phyloP scores from a whole-genome alignment of 1,140 invertebrate species.

The Drosophila nebulosa region DNA sequence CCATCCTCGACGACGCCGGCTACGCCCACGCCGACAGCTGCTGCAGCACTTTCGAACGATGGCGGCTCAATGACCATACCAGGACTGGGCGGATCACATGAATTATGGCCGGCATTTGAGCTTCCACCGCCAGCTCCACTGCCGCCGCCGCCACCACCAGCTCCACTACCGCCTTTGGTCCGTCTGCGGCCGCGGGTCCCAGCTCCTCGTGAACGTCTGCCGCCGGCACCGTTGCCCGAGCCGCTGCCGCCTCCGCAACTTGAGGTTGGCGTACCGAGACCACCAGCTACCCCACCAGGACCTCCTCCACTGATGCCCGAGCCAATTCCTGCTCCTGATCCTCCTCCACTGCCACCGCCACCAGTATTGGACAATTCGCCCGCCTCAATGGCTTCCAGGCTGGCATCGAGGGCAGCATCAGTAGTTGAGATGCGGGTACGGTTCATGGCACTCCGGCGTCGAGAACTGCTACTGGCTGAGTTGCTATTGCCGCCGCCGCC shows the following conservation, averaged over 20 bases:
- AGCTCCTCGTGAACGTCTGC: slow-evolving; percentile 54
- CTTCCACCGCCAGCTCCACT: slow-evolving; percentile 9
- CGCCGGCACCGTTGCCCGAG: slow-evolving; percentile 8
- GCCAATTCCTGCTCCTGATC: slow-evolving; percentile 13
- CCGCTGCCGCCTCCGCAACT: slow-evolving; percentile 5
- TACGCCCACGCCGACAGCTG: slow-evolving; percentile 59
- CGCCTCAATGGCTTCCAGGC: slow-evolving; percentile 67
- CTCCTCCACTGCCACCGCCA: neutral
- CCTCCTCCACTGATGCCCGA: neutral
- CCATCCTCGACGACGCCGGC: slow-evolving; percentile 60
- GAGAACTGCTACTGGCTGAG: slow-evolving; percentile 25
- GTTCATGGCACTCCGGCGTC: slow-evolving; percentile 50
- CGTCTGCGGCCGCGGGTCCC: slow-evolving; percentile 71
- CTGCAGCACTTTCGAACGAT: slow-evolving; percentile 78
- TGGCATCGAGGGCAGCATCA: slow-evolving; percentile 65
- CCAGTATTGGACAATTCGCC: slow-evolving; percentile 48
- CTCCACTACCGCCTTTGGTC: slow-evolving; percentile 31
- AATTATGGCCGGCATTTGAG: slow-evolving; percentile 19
- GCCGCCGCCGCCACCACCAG: slow-evolving; percentile 8
- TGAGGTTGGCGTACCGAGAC: slow-evolving; percentile 16
- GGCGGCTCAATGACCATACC: slow-evolving; percentile 70
- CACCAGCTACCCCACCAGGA: neutral
- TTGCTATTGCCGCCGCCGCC: slow-evolving; percentile 17
- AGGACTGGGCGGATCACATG: slow-evolving; percentile 66
- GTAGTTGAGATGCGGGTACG: slow-evolving; percentile 57